phyloP scores from a whole-genome alignment of 2,888 invertebrate genomes.

The Ferdinandea cuprea region DNA sequence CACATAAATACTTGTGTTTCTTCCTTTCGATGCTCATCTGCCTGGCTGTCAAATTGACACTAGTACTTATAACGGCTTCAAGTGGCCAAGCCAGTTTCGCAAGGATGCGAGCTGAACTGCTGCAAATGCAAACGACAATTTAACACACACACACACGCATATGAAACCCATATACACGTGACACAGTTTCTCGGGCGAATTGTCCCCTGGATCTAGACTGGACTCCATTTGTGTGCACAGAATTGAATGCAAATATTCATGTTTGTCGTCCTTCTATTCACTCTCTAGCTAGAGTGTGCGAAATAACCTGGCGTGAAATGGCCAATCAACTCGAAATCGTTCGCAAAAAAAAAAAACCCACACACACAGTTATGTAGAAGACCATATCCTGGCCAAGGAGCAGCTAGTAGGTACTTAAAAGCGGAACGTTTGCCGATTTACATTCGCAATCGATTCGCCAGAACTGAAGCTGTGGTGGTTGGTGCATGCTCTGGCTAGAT shows the following conservation, averaged over 20 bases:
- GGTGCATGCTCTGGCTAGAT: slow-evolving; percentile 36
- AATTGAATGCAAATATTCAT: slow-evolving; percentile 68
- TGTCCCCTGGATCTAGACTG: too few species aligned
- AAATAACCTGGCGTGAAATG: slow-evolving; percentile 69
- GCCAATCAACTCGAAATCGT: slow-evolving; percentile 67
- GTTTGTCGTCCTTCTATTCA: slow-evolving; percentile 37
- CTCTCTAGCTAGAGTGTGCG: slow-evolving; percentile 5
- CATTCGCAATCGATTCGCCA: slow-evolving; percentile 57
- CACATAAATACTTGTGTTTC: slow-evolving; percentile 24
- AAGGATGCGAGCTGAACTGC: neutral
- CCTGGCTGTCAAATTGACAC: slow-evolving; percentile 57
- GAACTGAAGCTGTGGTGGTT: slow-evolving; percentile 7
- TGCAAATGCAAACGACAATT: neutral
- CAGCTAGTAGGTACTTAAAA: neutral
- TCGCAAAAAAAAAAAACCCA: slow-evolving; percentile 3
- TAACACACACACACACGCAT: slow-evolving; percentile 7
- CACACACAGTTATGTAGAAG: too few species aligned
- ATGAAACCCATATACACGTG: slow-evolving; percentile 4
- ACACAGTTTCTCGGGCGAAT: slow-evolving; percentile 51
- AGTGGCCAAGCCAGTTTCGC: slow-evolving; percentile 8
- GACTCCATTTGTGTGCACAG: slow-evolving; percentile 49
- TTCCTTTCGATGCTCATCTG: slow-evolving; percentile 37
- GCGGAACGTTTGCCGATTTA: slow-evolving; percentile 56
- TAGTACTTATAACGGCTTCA: slow-evolving; percentile 50
- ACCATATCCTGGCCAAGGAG: slow-evolving; percentile 24